Conservation (phyloP, 37 sponge, comb jelly and placozoan genomes). For the Aphrocallistes beatrix region DNA sequence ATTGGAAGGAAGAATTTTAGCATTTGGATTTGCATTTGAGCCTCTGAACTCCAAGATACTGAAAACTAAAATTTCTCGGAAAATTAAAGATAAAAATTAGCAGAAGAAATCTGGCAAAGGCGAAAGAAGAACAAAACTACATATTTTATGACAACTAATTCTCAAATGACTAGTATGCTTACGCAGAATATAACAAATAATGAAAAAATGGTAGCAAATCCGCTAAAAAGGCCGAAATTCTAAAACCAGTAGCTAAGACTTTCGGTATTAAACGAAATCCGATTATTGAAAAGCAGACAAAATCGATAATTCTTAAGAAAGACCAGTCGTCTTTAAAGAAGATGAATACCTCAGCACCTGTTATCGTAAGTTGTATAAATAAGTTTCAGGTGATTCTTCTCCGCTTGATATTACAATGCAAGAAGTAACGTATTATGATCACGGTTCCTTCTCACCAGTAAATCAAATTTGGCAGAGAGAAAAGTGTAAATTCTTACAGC, state of each 20-base stretch:
- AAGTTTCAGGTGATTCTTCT: not conserved
- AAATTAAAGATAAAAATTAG: constrained; percentile 4
- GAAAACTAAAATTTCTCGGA: not conserved
- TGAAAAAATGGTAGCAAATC: not conserved
- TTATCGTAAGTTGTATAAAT: not conserved
- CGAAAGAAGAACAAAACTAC: not conserved
- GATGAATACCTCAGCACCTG: not conserved
- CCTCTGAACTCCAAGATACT: not conserved
- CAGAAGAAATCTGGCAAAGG: not conserved
- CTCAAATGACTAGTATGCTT: not conserved
- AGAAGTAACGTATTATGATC: constrained; percentile 18
- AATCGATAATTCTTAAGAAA: not conserved
- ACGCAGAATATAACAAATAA: too few species aligned
- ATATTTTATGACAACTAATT: not conserved
- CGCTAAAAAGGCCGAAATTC: not conserved
- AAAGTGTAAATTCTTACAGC: constrained; percentile 13
- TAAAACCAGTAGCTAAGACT: not conserved
- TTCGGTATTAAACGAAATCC: not conserved
- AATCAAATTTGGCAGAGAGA: not conserved
- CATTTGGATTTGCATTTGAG: too few species aligned
- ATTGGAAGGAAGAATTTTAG: not conserved
- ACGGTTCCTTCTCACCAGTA: not conserved
- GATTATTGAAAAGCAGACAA: not conserved
- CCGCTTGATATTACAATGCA: not conserved
- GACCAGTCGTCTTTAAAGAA: not conserved